Base-by-base conservation (phyloP, 1,140 invertebrate species). In the Maniola jurtina region DNA sequence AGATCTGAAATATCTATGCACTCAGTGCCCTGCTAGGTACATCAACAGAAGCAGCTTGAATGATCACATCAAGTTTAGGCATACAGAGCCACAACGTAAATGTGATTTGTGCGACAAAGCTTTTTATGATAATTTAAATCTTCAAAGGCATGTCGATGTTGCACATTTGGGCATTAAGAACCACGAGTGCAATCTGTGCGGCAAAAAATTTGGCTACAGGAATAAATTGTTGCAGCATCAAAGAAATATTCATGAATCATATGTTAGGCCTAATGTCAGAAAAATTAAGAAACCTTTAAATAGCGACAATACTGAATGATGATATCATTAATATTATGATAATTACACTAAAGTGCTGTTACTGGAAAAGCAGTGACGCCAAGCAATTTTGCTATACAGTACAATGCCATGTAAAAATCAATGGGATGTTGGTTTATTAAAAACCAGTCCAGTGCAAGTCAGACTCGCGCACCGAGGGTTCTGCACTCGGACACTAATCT, bases 211-310 rank as follows among this genome's bases (percentile, higher is more conserved):
- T 76, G 90, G 89, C 6, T 92, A 92, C 66, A 81, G 88, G 42
- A 86, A 89, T 71, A 81, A 90, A 61, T 90, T 92, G 75, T 86
- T 92, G 77, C 91, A 92, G 68, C 84, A 91, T 72, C 91, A 92
- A 65, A 77, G 85, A 14, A 25, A 25, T 25, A 25, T 25, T 25
- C 25, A 25, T 25, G 25, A 25, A 25, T 2, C 25, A 25, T 25
- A 2, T 25, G 25, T 25, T 1, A 25, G 25, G 25, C 25, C 25
- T 25, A 1, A 25, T 4, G 25, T 25, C 25, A 25, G 25, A 25
- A 25, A 25, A 25, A 4, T 25, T 25, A 25, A 25, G 25, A 25
- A 4, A n/a, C n/a, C n/a, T n/a, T n/a, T n/a, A 25, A 25, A 25
- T 25, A n/a, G n/a, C 25, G 4, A 25, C 25, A 25, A 25, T 25